Conservation (phyloP, 2,797 vertebrate species). For the Myripristis jacobus region DNA sequence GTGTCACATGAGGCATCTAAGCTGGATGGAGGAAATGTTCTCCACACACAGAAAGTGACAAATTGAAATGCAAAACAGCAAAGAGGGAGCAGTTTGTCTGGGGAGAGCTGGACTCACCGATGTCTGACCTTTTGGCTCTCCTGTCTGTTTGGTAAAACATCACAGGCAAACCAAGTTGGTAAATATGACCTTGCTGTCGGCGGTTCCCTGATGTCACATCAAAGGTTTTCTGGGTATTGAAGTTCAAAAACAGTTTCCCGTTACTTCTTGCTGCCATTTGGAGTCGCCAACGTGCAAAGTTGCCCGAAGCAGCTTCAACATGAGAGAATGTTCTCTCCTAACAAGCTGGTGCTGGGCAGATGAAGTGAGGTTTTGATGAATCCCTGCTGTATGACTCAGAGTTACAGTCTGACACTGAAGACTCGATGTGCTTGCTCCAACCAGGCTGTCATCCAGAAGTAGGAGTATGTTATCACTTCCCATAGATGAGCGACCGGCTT, state of each 20-base stretch:
- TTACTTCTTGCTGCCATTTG: slow-evolving; percentile 43
- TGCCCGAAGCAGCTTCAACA: slow-evolving; percentile 47
- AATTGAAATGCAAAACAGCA: neutral
- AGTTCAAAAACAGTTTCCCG: slow-evolving; percentile 33
- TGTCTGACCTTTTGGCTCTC: neutral
- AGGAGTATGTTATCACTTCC: slow-evolving; percentile 64
- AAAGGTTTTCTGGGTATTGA: slow-evolving; percentile 45
- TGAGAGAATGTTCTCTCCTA: slow-evolving; percentile 49
- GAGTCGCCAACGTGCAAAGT: slow-evolving; percentile 54
- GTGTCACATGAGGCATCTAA: too few species aligned
- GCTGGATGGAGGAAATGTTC: too few species aligned
- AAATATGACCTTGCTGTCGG: slow-evolving; percentile 31
- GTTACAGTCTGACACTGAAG: slow-evolving; percentile 59
- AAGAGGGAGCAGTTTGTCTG: neutral
- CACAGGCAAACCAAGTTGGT: neutral
- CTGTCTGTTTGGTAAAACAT: neutral
- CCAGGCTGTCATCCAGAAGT: slow-evolving; percentile 58
- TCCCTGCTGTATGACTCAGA: slow-evolving; percentile 61
- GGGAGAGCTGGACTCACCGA: neutral
- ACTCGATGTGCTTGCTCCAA: slow-evolving; percentile 32
- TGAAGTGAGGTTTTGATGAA: slow-evolving; percentile 62
- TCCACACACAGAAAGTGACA: neutral
- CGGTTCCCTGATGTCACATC: slow-evolving; percentile 30
- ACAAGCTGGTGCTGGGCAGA: slow-evolving; percentile 58
- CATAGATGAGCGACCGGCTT: slow-evolving; percentile 38